Evolutionary conservation across 2,113 vertebrate genomes (phyloP).

Genomic region (Dascyllus trimaculatus): DNA sequence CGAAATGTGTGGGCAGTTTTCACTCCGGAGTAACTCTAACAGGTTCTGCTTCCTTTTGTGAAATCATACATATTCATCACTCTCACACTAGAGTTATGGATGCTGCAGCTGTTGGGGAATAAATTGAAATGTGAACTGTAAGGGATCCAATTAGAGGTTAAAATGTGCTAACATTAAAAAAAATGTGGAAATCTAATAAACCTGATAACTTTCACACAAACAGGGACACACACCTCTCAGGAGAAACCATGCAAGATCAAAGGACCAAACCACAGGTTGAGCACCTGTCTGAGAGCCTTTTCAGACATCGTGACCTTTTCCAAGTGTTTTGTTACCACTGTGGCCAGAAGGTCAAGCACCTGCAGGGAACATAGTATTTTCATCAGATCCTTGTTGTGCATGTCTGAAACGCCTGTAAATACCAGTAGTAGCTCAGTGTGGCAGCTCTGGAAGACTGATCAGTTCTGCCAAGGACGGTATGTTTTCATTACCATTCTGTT

Average conservation of each 20-base stretch:
- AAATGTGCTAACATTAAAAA: slow-evolving; percentile 43
- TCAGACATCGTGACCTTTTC: slow-evolving; percentile 45
- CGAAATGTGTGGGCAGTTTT: slow-evolving; percentile 64
- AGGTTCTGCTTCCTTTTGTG: slow-evolving; percentile 40
- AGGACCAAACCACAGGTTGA: slow-evolving; percentile 20
- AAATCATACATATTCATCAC: slow-evolving; percentile 60
- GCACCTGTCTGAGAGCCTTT: slow-evolving; percentile 36
- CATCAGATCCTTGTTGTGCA: slow-evolving; percentile 22
- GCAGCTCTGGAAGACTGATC: neutral
- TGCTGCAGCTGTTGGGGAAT: slow-evolving; percentile 15
- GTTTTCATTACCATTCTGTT: neutral
- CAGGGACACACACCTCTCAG: neutral
- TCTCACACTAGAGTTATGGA: slow-evolving; percentile 16
- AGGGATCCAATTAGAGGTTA: slow-evolving; percentile 39
- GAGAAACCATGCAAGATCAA: neutral
- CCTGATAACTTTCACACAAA: neutral
- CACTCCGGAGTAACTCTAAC: slow-evolving; percentile 51
- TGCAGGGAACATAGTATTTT: slow-evolving; percentile 27
- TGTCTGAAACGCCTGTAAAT: slow-evolving; percentile 31
- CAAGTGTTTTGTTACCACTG: slow-evolving; percentile 30
- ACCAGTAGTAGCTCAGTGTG: neutral
- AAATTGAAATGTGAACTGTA: slow-evolving; percentile 48
- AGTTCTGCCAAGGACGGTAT: neutral
- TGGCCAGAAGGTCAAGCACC: slow-evolving; percentile 48
- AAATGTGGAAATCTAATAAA: slow-evolving; percentile 8